Evolutionary conservation across 2,888 invertebrate species (phyloP).

Genomic region (Pherbina coryleti): DNA sequence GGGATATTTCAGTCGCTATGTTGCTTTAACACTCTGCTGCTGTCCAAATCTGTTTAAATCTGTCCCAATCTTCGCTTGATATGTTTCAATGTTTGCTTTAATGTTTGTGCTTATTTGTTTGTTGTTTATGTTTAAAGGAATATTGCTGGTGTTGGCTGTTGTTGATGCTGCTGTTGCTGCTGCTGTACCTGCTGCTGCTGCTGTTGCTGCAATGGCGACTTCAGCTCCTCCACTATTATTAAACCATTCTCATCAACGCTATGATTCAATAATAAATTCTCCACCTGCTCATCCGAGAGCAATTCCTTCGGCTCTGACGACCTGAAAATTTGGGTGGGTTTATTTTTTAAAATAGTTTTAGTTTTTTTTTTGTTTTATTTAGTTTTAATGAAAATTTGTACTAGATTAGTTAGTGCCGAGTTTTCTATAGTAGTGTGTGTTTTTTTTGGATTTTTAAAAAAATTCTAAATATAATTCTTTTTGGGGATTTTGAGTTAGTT

Average conservation of each 20-base stretch:
- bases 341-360: conserved; percentile 48
- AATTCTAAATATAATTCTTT: conserved; percentile 51
- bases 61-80: background rate
- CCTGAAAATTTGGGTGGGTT: conserved; percentile 51
- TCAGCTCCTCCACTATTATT: conserved; percentile 63
- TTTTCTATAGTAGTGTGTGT: conserved; percentile 44
- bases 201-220: conserved; percentile 56
- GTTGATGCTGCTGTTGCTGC: background rate
- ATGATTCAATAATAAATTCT: conserved; percentile 67
- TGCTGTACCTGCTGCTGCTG: background rate
- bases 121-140: background rate
- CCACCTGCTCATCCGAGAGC: conserved; percentile 69
- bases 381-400: conserved; percentile 12
- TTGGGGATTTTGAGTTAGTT: conserved; percentile 21
- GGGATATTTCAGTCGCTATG: background rate
- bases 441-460: conserved; percentile 25
- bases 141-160: background rate
- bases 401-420: conserved; percentile 35
- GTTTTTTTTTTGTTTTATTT: conserved; percentile 48
- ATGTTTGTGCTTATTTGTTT: background rate
- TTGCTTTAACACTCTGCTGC: background rate
- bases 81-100: background rate
- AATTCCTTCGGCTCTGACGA: conserved; percentile 68
- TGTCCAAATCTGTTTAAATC: background rate
- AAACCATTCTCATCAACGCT: conserved; percentile 64